A percentile compares a stretch with the other conserved stretches of the same genome.
Evolutionary conservation across 2,888 invertebrate genomes (phyloP).

Genomic region (Pristionchus entomophagus): DNA sequence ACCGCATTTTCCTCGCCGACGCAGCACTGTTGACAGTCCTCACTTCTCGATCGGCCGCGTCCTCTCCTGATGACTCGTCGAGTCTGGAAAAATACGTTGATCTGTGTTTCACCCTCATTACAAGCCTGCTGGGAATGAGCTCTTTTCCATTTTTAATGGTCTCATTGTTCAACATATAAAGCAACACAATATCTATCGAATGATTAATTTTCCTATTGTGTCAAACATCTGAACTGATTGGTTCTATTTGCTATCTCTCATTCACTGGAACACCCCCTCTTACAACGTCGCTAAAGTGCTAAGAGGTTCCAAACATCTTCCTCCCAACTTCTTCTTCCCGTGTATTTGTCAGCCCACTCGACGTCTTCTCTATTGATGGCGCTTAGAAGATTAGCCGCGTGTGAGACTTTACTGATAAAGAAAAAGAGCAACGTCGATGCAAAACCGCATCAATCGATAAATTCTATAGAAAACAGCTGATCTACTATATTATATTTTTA

Average conservation of each 20-base stretch:
- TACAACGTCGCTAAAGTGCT: no score
- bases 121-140: no score
- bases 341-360: not conserved
- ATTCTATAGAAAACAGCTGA: not conserved
- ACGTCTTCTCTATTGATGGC: not conserved
- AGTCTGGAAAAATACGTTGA: no score
- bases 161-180: no score
- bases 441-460: not conserved
- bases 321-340: not conserved
- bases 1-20: constrained; percentile 20
- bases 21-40: constrained; percentile 16
- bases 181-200: no score
- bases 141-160: no score
- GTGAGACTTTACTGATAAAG: not conserved
- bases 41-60: constrained; percentile 29
- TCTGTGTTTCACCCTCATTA: no score
- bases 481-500: not conserved
- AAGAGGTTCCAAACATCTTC: no score
- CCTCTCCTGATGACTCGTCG: constrained; percentile 21
- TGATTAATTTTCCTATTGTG: no score
- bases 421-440: not conserved
- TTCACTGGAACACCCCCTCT: no score
- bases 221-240: no score
- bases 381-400: not conserved
- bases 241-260: no score